Evolutionary conservation across 1,140 invertebrate species (phyloP), one percentile per base, ranked within the genome.

Genomic region (Acromyrmex heyeri): DNA sequence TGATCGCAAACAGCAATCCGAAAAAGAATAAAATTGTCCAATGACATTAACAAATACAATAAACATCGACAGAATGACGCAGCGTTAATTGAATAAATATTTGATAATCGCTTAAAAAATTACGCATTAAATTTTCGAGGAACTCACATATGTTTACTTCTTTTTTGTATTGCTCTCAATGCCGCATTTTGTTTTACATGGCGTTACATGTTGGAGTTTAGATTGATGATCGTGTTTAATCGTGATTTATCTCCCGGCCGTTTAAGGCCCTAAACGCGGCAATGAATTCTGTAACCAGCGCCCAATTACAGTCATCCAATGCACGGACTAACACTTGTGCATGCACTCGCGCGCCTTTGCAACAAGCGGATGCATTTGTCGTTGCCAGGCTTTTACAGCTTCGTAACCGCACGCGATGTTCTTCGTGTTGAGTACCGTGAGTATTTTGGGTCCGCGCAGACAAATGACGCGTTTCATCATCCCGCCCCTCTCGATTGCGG

Each of bases 231-330:
- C 79, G 0, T 69, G 55, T 83, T 83, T 83, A 83, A 83, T 83
- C 69, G 79, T 83, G 69, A 83, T 83, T 61, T 61, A 83, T 75
- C 79, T 75, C 38, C n/a, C 69, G 69, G 57, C 69, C 69, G 69
- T 83, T 83, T 83, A 83, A 83, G 79, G 79, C 55, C 69, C 69
- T 83, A 83, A 83, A 83, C 62, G 69, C 69, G 79, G 69, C 79
- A 83, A 83, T 83, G 79, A 83, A 83, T 83, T 83, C 69, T 61
- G 69, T 75, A 83, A 83, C 69, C 79, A 83, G 69, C 79, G 69
- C 18, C 69, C 79, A 83, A 83, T 83, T 83, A 83, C 79, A 83
- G 69, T 55, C 79, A 78, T 86, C 75, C 62, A 77, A 18, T 69
- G 59, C 69, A 62, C 69, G 18, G 55, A 38, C 79, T 55, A 34